phyloP scores from a whole-genome alignment of 2,888 invertebrate genomes.

The Trachelus iudaicus region DNA sequence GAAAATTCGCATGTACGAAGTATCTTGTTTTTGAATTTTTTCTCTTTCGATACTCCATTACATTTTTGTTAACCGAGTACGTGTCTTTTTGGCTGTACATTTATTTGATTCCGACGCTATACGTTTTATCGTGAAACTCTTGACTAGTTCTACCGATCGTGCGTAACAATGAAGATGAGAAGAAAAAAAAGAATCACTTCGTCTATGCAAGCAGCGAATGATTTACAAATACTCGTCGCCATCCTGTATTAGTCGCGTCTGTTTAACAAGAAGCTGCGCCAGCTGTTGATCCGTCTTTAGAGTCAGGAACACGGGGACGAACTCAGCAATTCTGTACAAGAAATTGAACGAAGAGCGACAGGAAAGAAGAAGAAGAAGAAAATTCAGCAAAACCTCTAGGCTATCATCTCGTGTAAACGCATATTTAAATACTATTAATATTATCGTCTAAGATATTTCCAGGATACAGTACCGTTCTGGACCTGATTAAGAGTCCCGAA shows the following conservation, averaged over 20 bases:
- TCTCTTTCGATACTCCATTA: background rate
- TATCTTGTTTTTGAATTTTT: conserved; percentile 1
- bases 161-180: background rate
- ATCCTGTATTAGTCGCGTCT: background rate
- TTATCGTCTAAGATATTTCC: conserved; percentile 55
- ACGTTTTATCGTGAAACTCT: background rate
- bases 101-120: background rate
- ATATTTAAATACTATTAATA: conserved; percentile 53
- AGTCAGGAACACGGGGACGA: conserved; percentile 14
- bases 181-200: background rate
- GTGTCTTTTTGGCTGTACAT: background rate
- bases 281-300: background rate
- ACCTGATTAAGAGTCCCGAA: conserved; percentile 40
- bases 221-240: background rate
- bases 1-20: background rate
- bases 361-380: background rate
- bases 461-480: conserved; percentile 54
- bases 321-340: conserved; percentile 16
- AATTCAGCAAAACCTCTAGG: conserved; percentile 27
- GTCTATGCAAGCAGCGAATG: background rate
- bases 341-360: background rate
- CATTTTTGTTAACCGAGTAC: background rate
- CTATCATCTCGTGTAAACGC: conserved; percentile 54
- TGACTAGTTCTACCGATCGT: background rate
- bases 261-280: background rate